Conservation (phyloP, 2,888 invertebrate species). For the Agrilus biguttatus region DNA sequence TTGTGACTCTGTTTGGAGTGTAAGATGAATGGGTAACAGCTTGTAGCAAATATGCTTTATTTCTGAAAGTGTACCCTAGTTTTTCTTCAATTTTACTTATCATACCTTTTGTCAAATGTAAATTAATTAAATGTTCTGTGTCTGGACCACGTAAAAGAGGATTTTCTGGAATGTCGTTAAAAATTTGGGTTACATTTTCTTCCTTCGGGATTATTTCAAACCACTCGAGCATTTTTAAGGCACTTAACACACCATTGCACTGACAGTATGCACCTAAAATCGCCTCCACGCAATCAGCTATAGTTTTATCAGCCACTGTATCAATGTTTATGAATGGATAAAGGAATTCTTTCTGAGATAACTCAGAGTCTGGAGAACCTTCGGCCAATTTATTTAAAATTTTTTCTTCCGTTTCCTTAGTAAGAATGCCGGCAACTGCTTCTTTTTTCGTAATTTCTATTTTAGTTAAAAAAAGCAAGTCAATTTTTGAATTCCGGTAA, state of each 20-base stretch:
- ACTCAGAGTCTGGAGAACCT: constrained; percentile 3
- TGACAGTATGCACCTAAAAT: constrained; percentile 64
- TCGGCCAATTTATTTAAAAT: constrained; percentile 9
- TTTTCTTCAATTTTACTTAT: constrained; percentile 39
- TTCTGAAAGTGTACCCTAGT: constrained; percentile 63
- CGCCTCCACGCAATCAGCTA: constrained; percentile 79
- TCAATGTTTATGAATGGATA: constrained; percentile 26
- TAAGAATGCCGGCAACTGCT: constrained; percentile 20
- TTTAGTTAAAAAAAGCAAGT: constrained; percentile 35
- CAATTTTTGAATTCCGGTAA: constrained; percentile 30
- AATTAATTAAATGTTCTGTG: constrained; percentile 32
- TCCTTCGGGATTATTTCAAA: constrained; percentile 33
- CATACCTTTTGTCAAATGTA: constrained; percentile 19
- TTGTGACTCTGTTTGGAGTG: constrained; percentile 64
- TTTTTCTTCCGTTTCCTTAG: constrained; percentile 13
- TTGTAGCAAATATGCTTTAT: constrained; percentile 70
- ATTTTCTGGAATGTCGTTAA: constrained; percentile 22
- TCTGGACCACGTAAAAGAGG: constrained; percentile 28
- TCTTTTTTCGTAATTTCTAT: constrained; percentile 33
- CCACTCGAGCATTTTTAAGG: constrained; percentile 25
- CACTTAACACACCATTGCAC: constrained; percentile 30
- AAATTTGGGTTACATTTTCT: constrained; percentile 19
- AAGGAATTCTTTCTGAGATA: constrained; percentile 14
- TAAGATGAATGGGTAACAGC: constrained; percentile 90
- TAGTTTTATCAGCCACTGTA: constrained; percentile 44